Base-by-base conservation (phyloP, 2,113 vertebrate genomes). In the Larimichthys polyactis region DNA sequence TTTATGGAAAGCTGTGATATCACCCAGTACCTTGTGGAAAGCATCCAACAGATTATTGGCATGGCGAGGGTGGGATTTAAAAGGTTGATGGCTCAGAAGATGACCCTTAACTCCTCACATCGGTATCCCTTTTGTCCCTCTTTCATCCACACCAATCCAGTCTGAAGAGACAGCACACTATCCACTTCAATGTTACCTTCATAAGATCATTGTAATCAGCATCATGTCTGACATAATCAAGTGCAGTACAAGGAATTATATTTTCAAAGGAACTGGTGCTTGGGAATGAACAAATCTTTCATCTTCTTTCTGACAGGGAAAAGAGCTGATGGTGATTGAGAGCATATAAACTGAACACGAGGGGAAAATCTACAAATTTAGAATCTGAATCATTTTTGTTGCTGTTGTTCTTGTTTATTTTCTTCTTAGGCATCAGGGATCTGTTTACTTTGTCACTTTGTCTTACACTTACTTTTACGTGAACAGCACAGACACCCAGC, bases 381-480 rank as follows among this genome's bases (percentile, higher is more conserved):
- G 14, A 70, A 65, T 63, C 9, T 73, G 36, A 65, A 70, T 57
- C 48, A 46, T 43, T 20, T 78, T 36, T 68, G 36, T 40, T 40
- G 36, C 36, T 40, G 36, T 40, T 40, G 36, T 40, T 40, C 6
- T 40, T 40, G 7, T 40, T 27, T 44, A 62, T 27, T 51, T 46
- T 52, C 0, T 84, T 46, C 72, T 72, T 59, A 59, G 44, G 60
- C 75, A 88, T 83, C 71, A 79, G 86, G 82, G 75, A 82, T 84
- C 27, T 86, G 51, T 79, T 90, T 54, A 79, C 68, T 73, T 75
- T 74, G 65, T 85, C 46, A 82, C 49, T 3, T 77, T 82, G 67
- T 87, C 58, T 84, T 77, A 84, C 16, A 54, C 36, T 46, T 64
- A 54, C 10, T 54, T 17, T 32, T 22, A 44, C 14, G 3, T n/a